These are phyloP conservation scores for Aplodontia rufa DNA, from an alignment of 2,113 vertebrate species.

Conservation along the genomic window DNA sequence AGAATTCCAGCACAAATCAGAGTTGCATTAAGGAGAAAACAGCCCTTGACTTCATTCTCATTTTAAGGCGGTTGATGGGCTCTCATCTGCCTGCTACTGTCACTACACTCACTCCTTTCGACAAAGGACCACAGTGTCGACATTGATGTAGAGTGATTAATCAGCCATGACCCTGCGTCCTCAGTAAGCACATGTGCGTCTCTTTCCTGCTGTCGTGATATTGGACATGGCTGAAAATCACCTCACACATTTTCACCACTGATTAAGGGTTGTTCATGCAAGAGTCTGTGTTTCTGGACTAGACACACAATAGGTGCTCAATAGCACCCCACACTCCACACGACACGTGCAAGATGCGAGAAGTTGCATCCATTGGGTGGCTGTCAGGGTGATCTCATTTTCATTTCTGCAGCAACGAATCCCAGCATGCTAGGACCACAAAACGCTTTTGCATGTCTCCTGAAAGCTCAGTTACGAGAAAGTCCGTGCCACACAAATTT, in stretches of 20 bases:
- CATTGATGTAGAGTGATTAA: not conserved
- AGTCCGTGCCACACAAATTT: not conserved
- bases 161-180: not conserved
- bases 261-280: not conserved
- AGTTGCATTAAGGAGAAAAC: not conserved
- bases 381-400: not conserved
- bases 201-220: not conserved
- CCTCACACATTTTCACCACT: too few species aligned
- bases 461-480: not conserved
- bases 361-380: too few species aligned
- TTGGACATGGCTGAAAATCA: not conserved
- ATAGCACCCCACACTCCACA: not conserved
- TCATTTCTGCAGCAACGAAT: not conserved
- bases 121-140: not conserved
- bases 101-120: not conserved
- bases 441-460: not conserved
- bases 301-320: not conserved
- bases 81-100: not conserved
- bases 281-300: constrained; percentile 38
- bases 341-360: not conserved
- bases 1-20: constrained; percentile 22
- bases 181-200: not conserved
- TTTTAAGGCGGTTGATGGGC: not conserved
- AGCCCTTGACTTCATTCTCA: not conserved
- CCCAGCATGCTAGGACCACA: not conserved